Evolutionary conservation across 2,888 invertebrate genomes (phyloP).

Genomic region (Drosophila paranaensis): DNA sequence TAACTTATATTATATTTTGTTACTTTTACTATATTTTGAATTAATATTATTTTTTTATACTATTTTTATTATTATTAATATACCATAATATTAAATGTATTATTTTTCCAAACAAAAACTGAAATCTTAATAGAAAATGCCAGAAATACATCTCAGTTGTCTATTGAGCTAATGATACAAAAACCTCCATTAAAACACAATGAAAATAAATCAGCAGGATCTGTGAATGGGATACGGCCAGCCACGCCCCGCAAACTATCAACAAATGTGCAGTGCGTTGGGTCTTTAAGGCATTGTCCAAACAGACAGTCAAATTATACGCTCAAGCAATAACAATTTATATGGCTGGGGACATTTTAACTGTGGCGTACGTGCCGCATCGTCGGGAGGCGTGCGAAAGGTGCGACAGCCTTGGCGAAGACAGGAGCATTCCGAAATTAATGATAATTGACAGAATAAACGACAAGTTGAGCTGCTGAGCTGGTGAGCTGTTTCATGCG

Average conservation of each 20-base stretch:
- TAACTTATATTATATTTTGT: too few relatives aligned
- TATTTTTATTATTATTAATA: too few relatives aligned
- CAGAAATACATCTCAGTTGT: neutral
- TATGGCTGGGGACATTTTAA: conserved; percentile 53
- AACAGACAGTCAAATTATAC: conserved; percentile 48
- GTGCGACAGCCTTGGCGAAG: conserved; percentile 63
- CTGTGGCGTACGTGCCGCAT: conserved; percentile 42
- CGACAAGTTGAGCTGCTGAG: conserved; percentile 78
- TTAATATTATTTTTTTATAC: too few relatives aligned
- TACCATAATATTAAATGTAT: too few relatives aligned
- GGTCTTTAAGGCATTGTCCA: conserved; percentile 42
- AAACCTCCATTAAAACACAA: conserved; percentile 21
- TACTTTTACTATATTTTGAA: too few relatives aligned
- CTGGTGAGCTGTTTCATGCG: conserved; percentile 18
- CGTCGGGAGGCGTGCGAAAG: conserved; percentile 44
- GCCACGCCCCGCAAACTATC: conserved; percentile 42
- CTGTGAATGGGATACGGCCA: conserved; percentile 19
- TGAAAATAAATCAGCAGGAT: conserved; percentile 48
- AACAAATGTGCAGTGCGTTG: conserved; percentile 26
- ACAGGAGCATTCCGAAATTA: conserved; percentile 74
- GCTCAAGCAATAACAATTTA: conserved; percentile 73
- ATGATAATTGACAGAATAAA: conserved; percentile 82
- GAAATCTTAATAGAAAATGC: too few relatives aligned
- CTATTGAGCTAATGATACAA: neutral
- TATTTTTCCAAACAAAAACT: too few relatives aligned